Conservation (phyloP, 2,797 vertebrate genomes). For the Coregonus sp. region DNA sequence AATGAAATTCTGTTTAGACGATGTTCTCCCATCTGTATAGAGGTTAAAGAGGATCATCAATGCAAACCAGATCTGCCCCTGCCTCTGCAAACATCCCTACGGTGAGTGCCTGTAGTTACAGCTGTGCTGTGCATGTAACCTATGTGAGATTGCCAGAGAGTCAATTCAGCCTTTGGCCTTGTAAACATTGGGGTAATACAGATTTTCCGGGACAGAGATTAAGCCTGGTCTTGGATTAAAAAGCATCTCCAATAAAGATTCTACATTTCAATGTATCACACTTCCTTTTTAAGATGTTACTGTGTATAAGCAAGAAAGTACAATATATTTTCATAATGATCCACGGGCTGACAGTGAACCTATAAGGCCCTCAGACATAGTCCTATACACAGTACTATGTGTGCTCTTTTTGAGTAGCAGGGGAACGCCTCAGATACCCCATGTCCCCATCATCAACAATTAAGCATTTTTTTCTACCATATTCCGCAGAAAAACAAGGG, state of each 20-base stretch:
- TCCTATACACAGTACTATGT: neutral
- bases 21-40: neutral
- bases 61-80: conserved; percentile 37
- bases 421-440: no score
- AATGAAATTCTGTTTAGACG: conserved; percentile 9
- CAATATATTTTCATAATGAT: neutral
- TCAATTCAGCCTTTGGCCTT: neutral
- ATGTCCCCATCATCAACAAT: neutral
- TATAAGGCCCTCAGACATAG: neutral
- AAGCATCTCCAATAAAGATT: no score
- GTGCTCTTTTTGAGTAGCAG: no score
- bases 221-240: neutral
- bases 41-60: conserved; percentile 26
- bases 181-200: neutral
- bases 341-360: neutral
- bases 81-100: conserved; percentile 32
- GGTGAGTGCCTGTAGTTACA: conserved; percentile 24
- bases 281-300: neutral
- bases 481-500: conserved; percentile 11
- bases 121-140: conserved; percentile 25
- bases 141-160: neutral
- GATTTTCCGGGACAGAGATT: neutral
- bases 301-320: neutral
- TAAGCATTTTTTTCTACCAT: neutral
- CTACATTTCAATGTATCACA: no score